These are phyloP conservation scores for Sinonovacula constricta DNA, from an alignment of 1,140 invertebrate species.

Conservation along the genomic window DNA sequence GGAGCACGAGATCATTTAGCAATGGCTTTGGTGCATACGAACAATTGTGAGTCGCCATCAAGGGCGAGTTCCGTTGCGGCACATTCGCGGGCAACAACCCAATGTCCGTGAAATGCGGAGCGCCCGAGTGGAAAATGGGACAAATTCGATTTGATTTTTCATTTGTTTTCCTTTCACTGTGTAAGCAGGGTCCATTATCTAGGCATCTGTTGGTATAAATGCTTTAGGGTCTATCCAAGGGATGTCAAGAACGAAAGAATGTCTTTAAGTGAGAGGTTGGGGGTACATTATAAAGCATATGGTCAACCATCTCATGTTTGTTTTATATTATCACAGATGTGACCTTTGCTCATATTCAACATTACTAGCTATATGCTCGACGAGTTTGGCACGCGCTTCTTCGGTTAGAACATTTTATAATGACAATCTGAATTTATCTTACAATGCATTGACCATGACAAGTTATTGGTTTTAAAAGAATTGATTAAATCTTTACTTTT, in stretches of 20 bases:
- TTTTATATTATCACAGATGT: no score
- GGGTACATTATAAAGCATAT: no score
- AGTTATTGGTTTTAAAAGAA: no score
- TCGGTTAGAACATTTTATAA: no score
- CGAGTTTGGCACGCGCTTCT: no score
- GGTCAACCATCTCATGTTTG: no score
- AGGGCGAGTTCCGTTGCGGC: background rate
- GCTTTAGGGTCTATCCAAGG: background rate
- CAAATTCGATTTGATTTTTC: constrained; percentile 20
- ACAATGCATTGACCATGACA: no score
- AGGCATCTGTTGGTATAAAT: constrained; percentile 15
- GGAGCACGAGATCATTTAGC: background rate
- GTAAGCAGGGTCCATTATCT: constrained; percentile 9
- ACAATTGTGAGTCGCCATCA: background rate
- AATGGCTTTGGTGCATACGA: background rate
- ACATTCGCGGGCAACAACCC: no score
- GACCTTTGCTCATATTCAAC: no score
- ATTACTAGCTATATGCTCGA: no score
- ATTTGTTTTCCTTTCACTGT: constrained; percentile 1
- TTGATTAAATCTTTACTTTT: no score
- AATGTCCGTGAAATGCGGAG: background rate
- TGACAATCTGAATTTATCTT: no score
- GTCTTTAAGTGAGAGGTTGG: background rate
- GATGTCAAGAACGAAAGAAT: background rate
- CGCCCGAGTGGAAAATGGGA: constrained; percentile 20